Evolutionary conservation across 2,888 invertebrate genomes (phyloP), one percentile per base, ranked within the genome.

Genomic region (Eurytoma adleriae): DNA sequence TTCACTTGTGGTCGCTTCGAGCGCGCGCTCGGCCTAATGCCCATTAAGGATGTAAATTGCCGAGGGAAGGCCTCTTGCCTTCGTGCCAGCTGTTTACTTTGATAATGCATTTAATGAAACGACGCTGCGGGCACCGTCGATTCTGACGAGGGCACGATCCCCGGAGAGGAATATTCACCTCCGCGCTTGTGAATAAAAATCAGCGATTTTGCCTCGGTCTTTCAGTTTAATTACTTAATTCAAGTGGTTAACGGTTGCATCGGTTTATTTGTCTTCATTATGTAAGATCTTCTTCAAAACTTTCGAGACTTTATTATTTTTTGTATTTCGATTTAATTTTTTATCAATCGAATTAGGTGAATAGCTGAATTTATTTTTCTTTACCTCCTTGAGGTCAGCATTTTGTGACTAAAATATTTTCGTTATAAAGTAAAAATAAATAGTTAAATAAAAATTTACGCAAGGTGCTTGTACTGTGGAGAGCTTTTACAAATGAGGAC

Each of bases 81-180:
- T 40, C 56, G 30, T 48, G 30, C 67, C 61, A 24, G 76, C 61
- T 77, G 77, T 77, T 77, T 77, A 20, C 77, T 77, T 80, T 71
- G 73, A 77, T 77, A 73, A 77, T 73, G 50, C 13, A 40, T 80
- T 64, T 77, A 80, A 77, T 73, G 80, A 80, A 73, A 71, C 67
- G 80, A 56, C 56, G 48, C 62, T 12, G 69, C n/a, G 12, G 50
- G 16, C 24, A 24, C 61, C 54, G 40, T 7, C n/a, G 13, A 40
- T 40, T 40, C 40, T 40, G 40, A 40, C 40, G 40, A 7, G 7
- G 40, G 40, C 7, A 40, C 3, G 40, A 40, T 40, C 40, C 40
- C 0, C 4, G 40, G 4, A 3, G 40, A 3, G 40, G 7, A 40
- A 7, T 40, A 40, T 40, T 40, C 40, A 40, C 40, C 40, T 40